These are phyloP conservation scores for Jaculus jaculus DNA, from an alignment of 2,113 vertebrate species.

Conservation along the genomic window DNA sequence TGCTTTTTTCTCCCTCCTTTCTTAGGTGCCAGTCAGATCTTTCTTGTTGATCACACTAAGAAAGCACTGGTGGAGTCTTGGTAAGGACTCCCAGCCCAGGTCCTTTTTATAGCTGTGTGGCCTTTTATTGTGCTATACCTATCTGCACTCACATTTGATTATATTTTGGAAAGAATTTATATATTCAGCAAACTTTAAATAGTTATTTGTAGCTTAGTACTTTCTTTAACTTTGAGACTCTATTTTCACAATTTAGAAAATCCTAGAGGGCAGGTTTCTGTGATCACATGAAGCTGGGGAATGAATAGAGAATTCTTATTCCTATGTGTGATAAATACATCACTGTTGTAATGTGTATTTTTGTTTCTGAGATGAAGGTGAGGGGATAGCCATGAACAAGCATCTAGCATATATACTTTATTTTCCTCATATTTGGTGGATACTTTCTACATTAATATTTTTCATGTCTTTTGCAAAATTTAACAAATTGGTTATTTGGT, in stretches of 20 bases:
- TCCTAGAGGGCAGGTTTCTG: neutral
- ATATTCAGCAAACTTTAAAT: neutral
- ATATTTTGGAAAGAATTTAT: conserved; percentile 23
- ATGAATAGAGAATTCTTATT: neutral
- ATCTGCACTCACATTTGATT: neutral
- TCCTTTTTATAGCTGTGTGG: neutral
- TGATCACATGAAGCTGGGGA: neutral
- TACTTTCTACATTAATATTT: neutral
- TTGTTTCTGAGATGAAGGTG: neutral
- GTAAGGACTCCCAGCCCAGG: too few species aligned
- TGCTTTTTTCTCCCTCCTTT: neutral
- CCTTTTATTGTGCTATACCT: neutral
- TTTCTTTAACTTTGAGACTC: conserved; percentile 42
- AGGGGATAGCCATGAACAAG: neutral
- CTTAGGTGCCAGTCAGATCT: neutral
- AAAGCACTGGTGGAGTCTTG: too few species aligned
- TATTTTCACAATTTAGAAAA: conserved; percentile 7
- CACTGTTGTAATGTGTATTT: neutral
- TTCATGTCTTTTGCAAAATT: neutral
- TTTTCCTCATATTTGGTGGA: neutral
- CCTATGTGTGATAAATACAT: neutral
- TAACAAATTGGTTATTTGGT: neutral
- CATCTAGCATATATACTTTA: neutral
- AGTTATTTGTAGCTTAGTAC: neutral
- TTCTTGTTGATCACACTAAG: neutral